A percentile compares a stretch with the other conserved stretches of the same genome.
phyloP scores from a whole-genome alignment of 2,797 vertebrate species.

The Podarcis siculus region DNA sequence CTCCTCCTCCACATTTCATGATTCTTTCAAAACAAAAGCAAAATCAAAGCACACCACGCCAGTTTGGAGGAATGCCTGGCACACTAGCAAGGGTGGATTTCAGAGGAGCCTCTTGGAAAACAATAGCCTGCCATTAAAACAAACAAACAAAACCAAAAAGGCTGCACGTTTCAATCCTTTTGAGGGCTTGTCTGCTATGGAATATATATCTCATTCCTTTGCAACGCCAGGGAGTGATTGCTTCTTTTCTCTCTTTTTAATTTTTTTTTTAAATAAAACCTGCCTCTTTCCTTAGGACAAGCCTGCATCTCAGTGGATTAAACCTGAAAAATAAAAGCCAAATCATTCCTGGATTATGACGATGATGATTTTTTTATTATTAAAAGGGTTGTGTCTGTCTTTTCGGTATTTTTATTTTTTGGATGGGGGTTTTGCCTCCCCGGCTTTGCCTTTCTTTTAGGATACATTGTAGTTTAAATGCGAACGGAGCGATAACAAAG shows the following conservation, averaged over 20 bases:
- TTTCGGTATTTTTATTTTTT: background rate
- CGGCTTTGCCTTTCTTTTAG: slow-evolving; percentile 48
- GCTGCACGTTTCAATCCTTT: background rate
- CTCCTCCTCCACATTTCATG: background rate
- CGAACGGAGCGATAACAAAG: slow-evolving; percentile 59
- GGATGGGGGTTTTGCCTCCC: background rate
- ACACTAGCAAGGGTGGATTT: slow-evolving; percentile 37
- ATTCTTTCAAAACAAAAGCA: slow-evolving; percentile 1
- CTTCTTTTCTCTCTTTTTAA: background rate
- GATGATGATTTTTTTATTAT: slow-evolving; percentile 33
- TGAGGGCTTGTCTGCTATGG: slow-evolving; percentile 37
- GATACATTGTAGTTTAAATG: slow-evolving; percentile 57
- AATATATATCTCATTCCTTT: slow-evolving; percentile 8
- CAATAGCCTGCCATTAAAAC: background rate
- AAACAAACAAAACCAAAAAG: slow-evolving; percentile 12
- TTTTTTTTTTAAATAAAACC: background rate
- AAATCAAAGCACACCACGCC: slow-evolving; percentile 46
- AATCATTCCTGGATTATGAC: slow-evolving; percentile 44
- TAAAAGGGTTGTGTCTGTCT: background rate
- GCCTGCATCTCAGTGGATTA: slow-evolving; percentile 52
- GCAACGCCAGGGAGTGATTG: slow-evolving; percentile 26
- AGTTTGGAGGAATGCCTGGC: slow-evolving; percentile 39
- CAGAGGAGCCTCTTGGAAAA: slow-evolving; percentile 58
- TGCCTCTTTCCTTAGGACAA: slow-evolving; percentile 44
- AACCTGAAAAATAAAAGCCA: slow-evolving; percentile 51